Evolutionary conservation across 2,888 invertebrate genomes (phyloP), one percentile per base, ranked within the genome.

Genomic region (Acronicta alni): DNA sequence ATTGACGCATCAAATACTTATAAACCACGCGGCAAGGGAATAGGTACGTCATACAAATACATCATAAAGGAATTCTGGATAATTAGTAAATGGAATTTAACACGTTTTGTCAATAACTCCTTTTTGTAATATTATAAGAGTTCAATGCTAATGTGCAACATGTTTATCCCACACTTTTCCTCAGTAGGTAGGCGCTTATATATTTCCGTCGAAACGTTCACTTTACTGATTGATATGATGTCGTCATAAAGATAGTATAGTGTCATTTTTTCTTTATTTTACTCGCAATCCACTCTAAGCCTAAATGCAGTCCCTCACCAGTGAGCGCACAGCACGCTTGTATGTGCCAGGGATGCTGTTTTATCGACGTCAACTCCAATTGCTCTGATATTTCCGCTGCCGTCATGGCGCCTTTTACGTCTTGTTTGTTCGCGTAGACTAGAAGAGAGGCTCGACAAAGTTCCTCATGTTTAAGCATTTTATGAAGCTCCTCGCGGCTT

Each of bases 321-420:
- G 99, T 99, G 52, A 99, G 96, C 46, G 99, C 99, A 94, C 99
- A 99, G 92, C 99, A 99, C 0, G 98, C 98, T 90, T 99, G 99
- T 95, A 99, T 99, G 89, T 99, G 99, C 99, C 99, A 99, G 59
- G 98, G 98, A 84, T 99, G 99, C 85, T 98, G 98, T 88, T 99
- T 99, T 82, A 99, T 98, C 23, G 98, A 98, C 2, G 99, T 99
- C 83, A 99, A 95, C 91, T 99, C 98, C 72, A 99, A 94, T 49
- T 66, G 56, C 23, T 66, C 66, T 4, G 72, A 66, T 43, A 66
- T 71, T 30, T 66, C 66, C 6, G 66, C 56, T 8, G 66, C 66
- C n/a, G 66, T 49, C 66, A 66, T 66, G 10, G 66, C 71, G 1
- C 66, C 66, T 20, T 66, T 66, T 37, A 47, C 38, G 60, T 77